Conservation (phyloP, 1,140 invertebrate genomes). For the Lordiphosa stackelbergi region DNA sequence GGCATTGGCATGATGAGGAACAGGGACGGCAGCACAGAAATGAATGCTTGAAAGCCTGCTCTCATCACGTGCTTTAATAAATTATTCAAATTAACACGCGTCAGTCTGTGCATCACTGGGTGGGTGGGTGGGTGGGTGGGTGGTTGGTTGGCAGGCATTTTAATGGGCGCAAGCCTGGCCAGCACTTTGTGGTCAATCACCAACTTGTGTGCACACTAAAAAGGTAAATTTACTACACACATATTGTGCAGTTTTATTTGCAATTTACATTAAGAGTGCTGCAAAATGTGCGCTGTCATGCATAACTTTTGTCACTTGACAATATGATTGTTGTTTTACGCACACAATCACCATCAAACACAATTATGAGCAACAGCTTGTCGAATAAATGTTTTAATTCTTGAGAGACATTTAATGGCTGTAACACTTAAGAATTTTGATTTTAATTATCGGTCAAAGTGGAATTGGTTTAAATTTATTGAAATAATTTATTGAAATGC, state of each 20-base stretch:
- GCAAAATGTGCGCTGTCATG: constrained; percentile 26
- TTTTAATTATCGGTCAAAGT: too few relatives aligned
- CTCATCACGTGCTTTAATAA: constrained; percentile 72
- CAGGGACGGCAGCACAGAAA: constrained; percentile 1
- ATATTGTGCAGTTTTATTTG: constrained; percentile 64
- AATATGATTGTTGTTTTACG: constrained; percentile 70
- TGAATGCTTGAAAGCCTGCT: constrained; percentile 59
- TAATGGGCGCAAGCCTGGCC: constrained; percentile 48
- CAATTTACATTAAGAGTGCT: constrained; percentile 38
- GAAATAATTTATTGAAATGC: too few relatives aligned
- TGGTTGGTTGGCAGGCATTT: constrained; percentile 8
- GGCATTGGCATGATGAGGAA: constrained; percentile 13
- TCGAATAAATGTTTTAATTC: not conserved
- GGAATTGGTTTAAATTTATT: too few relatives aligned
- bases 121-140: not conserved
- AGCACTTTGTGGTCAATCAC: constrained; percentile 62
- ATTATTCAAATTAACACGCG: constrained; percentile 75
- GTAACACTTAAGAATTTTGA: too few relatives aligned
- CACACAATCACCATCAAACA: constrained; percentile 14
- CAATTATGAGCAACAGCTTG: not conserved
- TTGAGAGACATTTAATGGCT: too few relatives aligned
- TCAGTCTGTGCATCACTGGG: constrained; percentile 31
- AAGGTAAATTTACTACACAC: constrained; percentile 59
- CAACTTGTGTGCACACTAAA: constrained; percentile 22
- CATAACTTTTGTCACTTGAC: constrained; percentile 68